Conservation (phyloP, 2,113 vertebrate species). For the Bubo bubo region DNA sequence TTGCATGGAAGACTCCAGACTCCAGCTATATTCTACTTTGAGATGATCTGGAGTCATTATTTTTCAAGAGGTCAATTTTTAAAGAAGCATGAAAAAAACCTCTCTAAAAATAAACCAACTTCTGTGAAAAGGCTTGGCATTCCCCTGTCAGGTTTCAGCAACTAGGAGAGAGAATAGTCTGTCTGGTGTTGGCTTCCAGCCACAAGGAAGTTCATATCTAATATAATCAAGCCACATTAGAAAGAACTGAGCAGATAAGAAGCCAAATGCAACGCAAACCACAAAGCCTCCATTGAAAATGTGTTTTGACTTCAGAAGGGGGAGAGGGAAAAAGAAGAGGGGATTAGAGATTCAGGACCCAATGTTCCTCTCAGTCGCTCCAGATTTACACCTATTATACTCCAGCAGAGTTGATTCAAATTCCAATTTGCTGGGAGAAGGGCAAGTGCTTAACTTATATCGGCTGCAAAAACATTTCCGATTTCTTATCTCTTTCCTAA, state of each 20-base stretch:
- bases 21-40: neutral
- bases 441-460: neutral
- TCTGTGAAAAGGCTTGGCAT: constrained; percentile 46
- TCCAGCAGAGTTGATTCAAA: neutral
- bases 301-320: constrained; percentile 35
- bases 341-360: neutral
- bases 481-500: constrained; percentile 38
- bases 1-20: neutral
- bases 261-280: constrained; percentile 36
- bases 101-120: constrained; percentile 60
- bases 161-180: constrained; percentile 2
- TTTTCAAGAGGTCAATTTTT: constrained; percentile 30
- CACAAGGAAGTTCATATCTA: constrained; percentile 58
- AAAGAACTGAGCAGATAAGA: constrained; percentile 52
- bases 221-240: constrained; percentile 51
- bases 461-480: constrained; percentile 37
- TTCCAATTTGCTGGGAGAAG: neutral
- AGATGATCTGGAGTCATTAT: neutral
- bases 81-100: neutral
- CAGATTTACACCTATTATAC: neutral
- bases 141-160: constrained; percentile 46
- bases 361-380: neutral
- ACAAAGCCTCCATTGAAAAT: constrained; percentile 58
- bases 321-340: neutral
- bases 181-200: constrained; percentile 43